These are phyloP conservation scores for crab-eating macaque (Macaca fascicularis) DNA, from an alignment of 2,113 vertebrate species.

Conservation along the genomic window T2T-MFA8v1.1 NC_088377.1:31606501-31607000, in stretches of 20 bases:
- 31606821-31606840: too few species aligned
- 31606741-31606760: not conserved
- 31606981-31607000: too few species aligned
- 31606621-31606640: constrained; percentile 19
- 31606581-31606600: constrained; percentile 1
- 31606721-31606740: not conserved
- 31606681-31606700: not conserved
- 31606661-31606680: not conserved
- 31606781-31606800: not conserved
- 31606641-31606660: not conserved
- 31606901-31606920: too few species aligned
- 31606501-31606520: not conserved
- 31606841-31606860: too few species aligned
- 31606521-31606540: not conserved
- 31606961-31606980: too few species aligned
- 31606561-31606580: constrained; percentile 16
- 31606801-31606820: not conserved
- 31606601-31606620: constrained; percentile 44
- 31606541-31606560: not conserved
- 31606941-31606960: too few species aligned
- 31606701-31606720: not conserved
- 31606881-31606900: too few species aligned
- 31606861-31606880: too few species aligned
- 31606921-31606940: too few species aligned
- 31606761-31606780: not conserved